These are phyloP conservation scores for Meloidogyne chitwoodi DNA, from an alignment of 1,140 invertebrate genomes.

Conservation along the genomic window DNA sequence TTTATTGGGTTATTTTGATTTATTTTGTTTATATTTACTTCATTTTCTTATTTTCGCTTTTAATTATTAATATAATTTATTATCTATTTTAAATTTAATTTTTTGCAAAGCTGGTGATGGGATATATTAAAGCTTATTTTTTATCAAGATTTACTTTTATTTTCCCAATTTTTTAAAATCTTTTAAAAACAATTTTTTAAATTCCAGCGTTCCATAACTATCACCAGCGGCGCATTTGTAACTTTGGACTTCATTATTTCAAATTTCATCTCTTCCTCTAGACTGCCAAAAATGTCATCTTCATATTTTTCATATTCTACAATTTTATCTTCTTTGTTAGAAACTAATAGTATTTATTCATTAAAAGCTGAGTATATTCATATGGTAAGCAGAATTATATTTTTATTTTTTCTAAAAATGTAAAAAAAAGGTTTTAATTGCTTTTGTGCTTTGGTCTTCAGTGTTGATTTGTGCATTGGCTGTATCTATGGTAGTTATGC, in stretches of 20 bases:
- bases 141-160: neutral
- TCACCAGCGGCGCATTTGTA: neutral
- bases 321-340: neutral
- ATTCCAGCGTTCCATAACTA: neutral
- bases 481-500: neutral
- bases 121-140: neutral
- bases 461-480: neutral
- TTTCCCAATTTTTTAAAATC: neutral
- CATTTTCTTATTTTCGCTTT: neutral
- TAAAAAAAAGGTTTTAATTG: neutral
- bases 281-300: neutral
- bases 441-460: neutral
- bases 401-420: neutral
- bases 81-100: neutral
- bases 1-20: neutral
- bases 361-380: neutral
- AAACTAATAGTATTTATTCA: neutral
- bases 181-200: slow-evolving; percentile 5
- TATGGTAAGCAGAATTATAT: neutral
- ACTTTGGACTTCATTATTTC: neutral
- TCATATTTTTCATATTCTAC: neutral
- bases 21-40: neutral
- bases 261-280: slow-evolving; percentile 10
- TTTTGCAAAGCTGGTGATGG: neutral
- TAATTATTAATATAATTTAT: neutral